Percentiles rank a stretch among this genome's conserved stretches.
Conservation (phyloP, 2,797 vertebrate species). For the Tenualosa thibaudeaui region DNA sequence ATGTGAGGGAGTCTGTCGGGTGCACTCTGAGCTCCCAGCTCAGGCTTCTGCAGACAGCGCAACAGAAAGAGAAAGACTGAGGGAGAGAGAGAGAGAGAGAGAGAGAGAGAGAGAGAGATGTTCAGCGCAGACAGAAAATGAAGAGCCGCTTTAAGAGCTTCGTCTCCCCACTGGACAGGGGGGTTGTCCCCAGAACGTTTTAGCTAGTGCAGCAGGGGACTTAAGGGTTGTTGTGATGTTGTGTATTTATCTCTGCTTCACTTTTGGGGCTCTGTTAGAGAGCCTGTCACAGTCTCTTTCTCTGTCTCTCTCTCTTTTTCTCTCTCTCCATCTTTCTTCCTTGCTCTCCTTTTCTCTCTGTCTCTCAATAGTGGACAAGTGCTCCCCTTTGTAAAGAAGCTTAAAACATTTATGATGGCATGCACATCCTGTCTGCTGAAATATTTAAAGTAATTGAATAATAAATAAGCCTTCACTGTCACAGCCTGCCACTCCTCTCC, state of each 20-base stretch:
- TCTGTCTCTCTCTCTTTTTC: conserved; percentile 41
- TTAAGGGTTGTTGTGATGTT: conserved; percentile 10
- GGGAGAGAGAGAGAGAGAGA: neutral
- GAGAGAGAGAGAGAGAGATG: conserved; percentile 9
- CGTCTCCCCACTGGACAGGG: neutral
- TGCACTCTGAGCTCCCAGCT: neutral
- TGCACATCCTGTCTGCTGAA: conserved; percentile 68
- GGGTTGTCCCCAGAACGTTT: neutral
- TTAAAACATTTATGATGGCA: conserved; percentile 71
- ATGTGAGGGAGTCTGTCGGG: conserved; percentile 7
- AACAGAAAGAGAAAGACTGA: neutral
- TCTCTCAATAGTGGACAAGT: conserved; percentile 62
- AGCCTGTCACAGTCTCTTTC: neutral
- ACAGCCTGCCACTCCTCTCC: conserved; percentile 42
- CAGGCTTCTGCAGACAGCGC: neutral
- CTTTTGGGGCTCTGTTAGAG: neutral
- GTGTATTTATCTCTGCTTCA: neutral
- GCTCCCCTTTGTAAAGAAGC: conserved; percentile 51
- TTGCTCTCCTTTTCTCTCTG: neutral
- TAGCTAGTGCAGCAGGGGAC: neutral
- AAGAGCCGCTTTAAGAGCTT: neutral
- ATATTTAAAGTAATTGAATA: conserved; percentile 77
- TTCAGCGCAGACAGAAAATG: neutral
- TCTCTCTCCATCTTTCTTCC: neutral
- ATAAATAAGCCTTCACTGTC: conserved; percentile 61